Evolutionary conservation across 2,113 vertebrate genomes (phyloP).

Genomic region (Penelope pileata): DNA sequence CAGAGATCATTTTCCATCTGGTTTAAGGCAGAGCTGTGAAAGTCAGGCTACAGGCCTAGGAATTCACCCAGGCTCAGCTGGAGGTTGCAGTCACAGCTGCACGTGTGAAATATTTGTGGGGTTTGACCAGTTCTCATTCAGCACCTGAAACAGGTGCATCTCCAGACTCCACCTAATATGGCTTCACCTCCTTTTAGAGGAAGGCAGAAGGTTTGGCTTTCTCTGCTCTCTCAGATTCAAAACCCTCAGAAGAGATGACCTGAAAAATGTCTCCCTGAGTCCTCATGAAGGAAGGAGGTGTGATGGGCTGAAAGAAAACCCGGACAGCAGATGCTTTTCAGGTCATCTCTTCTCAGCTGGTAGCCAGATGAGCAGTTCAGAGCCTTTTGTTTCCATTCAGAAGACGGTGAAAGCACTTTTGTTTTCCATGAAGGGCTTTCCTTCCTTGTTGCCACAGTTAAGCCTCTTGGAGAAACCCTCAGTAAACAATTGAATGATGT

Average conservation of each 20-base stretch:
- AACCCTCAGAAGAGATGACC: not conserved
- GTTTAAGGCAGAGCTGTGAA: slow-evolving; percentile 23
- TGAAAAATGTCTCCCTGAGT: not conserved
- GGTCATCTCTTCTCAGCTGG: not conserved
- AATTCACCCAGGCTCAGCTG: not conserved
- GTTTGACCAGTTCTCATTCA: not conserved
- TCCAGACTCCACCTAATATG: not conserved
- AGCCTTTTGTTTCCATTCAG: not conserved
- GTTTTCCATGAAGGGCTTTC: not conserved
- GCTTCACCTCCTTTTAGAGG: not conserved
- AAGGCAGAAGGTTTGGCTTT: not conserved
- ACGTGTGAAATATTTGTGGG: not conserved
- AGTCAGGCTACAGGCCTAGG: not conserved
- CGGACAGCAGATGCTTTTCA: not conserved
- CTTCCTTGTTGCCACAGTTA: not conserved
- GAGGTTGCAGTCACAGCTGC: not conserved
- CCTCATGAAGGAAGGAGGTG: not conserved
- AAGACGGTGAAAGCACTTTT: not conserved
- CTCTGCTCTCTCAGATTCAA: not conserved
- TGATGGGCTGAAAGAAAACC: not conserved
- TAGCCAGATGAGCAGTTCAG: not conserved
- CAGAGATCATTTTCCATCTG: slow-evolving; percentile 11
- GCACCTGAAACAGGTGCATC: not conserved
- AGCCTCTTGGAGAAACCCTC: not conserved
- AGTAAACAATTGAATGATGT: not conserved